Evolutionary conservation across 2,888 invertebrate species (phyloP).

Genomic region (Ypsolopha scabrella): DNA sequence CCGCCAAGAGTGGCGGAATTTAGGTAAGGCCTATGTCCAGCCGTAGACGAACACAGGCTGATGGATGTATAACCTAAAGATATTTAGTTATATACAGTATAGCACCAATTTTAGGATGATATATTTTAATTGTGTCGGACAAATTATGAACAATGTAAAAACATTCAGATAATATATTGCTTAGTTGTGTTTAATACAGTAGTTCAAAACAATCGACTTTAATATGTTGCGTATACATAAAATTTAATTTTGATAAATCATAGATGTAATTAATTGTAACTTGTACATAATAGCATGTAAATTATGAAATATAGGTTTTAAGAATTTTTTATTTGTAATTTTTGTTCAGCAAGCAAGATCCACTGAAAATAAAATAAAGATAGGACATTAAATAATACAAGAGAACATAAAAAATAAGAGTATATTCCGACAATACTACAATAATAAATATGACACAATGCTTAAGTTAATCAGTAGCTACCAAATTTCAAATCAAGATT

Average conservation of each 20-base stretch:
- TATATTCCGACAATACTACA: not conserved
- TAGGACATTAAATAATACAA: not conserved
- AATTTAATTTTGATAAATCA: not conserved
- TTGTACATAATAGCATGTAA: not conserved
- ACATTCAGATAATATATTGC: not conserved
- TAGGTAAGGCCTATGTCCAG: no score
- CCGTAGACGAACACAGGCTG: no score
- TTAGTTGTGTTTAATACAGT: not conserved
- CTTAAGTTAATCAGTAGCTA: slow-evolving; percentile 31
- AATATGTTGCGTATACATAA: not conserved
- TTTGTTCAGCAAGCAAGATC: not conserved
- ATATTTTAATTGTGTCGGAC: no score
- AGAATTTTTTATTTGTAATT: not conserved
- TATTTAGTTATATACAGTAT: no score
- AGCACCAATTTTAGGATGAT: no score
- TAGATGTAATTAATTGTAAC: not conserved
- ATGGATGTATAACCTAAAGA: no score
- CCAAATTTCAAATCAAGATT: slow-evolving; percentile 57
- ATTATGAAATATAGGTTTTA: not conserved
- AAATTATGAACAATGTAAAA: not conserved
- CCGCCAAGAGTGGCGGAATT: no score
- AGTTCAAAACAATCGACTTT: not conserved
- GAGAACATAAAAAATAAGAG: not conserved
- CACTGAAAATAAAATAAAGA: no score
- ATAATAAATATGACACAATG: not conserved